Evolutionary conservation across 2,797 vertebrate genomes (phyloP).

Genomic region (Astyanax mexicanus): DNA sequence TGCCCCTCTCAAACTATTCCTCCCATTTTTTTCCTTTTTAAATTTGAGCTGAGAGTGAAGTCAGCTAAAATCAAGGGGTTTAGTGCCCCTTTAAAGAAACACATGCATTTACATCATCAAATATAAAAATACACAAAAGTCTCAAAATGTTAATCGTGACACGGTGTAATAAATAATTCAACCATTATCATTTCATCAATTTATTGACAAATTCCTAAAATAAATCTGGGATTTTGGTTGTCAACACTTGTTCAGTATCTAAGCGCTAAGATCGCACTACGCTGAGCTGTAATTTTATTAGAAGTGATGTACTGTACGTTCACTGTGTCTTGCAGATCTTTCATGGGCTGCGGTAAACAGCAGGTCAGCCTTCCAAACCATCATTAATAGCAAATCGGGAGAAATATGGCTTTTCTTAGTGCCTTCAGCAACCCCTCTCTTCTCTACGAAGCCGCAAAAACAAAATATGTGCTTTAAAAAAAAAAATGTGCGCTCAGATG

Average conservation of each 20-base stretch:
- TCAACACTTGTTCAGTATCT: background rate
- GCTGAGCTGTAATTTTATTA: background rate
- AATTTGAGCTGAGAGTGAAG: too few relatives aligned
- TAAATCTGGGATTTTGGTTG: background rate
- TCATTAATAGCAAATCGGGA: background rate
- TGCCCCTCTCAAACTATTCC: too few relatives aligned
- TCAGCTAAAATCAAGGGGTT: too few relatives aligned
- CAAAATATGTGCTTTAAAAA: background rate
- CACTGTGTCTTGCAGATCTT: background rate
- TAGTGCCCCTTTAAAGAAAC: too few relatives aligned
- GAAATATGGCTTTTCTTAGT: background rate
- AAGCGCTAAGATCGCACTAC: background rate
- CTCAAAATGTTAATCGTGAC: background rate
- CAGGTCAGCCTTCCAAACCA: background rate
- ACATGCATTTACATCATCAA: background rate
- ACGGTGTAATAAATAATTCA: background rate
- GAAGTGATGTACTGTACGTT: background rate
- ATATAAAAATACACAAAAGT: background rate
- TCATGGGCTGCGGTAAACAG: background rate
- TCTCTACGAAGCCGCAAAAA: slow-evolving; percentile 1
- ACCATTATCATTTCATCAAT: background rate
- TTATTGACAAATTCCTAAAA: background rate
- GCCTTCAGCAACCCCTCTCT: background rate
- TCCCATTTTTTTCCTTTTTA: too few relatives aligned
- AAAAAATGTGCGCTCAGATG: background rate